phyloP scores from a whole-genome alignment of 2,888 invertebrate species.

The Neocrepidodera transversa region DNA sequence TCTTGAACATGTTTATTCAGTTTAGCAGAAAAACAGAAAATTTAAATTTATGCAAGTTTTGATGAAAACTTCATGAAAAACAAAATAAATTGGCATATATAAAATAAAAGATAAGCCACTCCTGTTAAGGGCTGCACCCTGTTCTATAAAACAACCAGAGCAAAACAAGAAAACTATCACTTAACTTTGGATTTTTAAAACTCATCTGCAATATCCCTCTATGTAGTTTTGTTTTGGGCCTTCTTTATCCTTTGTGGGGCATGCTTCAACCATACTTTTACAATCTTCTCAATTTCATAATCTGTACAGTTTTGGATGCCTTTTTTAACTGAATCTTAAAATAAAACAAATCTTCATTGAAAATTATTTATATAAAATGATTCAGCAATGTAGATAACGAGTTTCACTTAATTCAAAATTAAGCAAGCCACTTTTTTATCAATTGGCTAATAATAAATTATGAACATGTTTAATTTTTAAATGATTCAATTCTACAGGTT shows the following conservation, averaged over 20 bases:
- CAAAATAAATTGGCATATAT: neutral
- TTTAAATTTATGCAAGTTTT: too few species aligned
- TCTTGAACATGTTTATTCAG: too few species aligned
- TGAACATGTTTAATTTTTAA: too few species aligned
- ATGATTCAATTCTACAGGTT: too few species aligned
- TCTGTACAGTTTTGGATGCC: neutral
- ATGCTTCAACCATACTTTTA: slow-evolving; percentile 20
- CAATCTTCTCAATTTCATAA: slow-evolving; percentile 15
- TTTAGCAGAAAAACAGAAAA: too few species aligned
- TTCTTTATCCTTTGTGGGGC: slow-evolving; percentile 7
- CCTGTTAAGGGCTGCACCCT: neutral
- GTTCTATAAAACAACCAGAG: neutral
- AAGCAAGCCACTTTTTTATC: too few species aligned
- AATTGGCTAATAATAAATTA: too few species aligned
- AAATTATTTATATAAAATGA: neutral
- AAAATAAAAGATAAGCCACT: neutral
- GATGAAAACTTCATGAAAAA: too few species aligned
- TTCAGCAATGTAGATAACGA: too few species aligned
- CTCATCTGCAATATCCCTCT: neutral
- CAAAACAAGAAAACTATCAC: too few species aligned
- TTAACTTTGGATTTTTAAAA: neutral
- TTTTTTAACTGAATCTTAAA: slow-evolving; percentile 7
- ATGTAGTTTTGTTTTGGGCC: neutral
- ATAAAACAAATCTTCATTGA: neutral
- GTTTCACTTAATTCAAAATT: too few species aligned